Conservation (phyloP, 2,113 vertebrate species). For the Neodon shergylaensis region DNA sequence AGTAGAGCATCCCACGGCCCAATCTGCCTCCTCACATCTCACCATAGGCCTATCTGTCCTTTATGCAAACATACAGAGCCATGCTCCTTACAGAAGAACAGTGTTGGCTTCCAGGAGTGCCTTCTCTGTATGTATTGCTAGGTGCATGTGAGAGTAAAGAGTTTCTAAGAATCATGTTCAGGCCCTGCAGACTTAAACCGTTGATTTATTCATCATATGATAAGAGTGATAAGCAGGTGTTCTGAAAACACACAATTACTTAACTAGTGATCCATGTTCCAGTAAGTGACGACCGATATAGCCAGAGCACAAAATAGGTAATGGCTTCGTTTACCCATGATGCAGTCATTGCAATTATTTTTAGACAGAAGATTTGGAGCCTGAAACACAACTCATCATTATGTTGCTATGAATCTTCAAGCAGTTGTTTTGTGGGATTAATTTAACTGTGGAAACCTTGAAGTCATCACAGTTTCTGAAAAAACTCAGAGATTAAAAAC, state of each 20-base stretch:
- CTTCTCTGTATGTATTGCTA: neutral
- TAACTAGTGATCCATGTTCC: slow-evolving; percentile 61
- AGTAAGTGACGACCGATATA: slow-evolving; percentile 67
- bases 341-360: slow-evolving; percentile 71
- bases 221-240: slow-evolving; percentile 28
- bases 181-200: neutral
- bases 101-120: neutral
- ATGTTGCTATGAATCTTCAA: slow-evolving; percentile 61
- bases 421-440: slow-evolving; percentile 64
- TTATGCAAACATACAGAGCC: neutral
- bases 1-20: neutral
- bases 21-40: neutral
- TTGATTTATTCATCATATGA: slow-evolving; percentile 10
- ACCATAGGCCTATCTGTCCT: neutral
- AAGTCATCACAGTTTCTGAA: slow-evolving; percentile 10
- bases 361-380: slow-evolving; percentile 69
- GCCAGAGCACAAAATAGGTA: slow-evolving; percentile 57
- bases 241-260: slow-evolving; percentile 64
- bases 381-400: slow-evolving; percentile 73
- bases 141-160: neutral
- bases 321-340: slow-evolving; percentile 58
- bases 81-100: neutral
- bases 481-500: slow-evolving; percentile 12
- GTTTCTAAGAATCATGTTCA: neutral
- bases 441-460: slow-evolving; percentile 60